A percentile compares a stretch with the other conserved stretches of the same genome.
Evolutionary conservation across 2,888 invertebrate species (phyloP).

Genomic region (Ecdyonurus torrentis): DNA sequence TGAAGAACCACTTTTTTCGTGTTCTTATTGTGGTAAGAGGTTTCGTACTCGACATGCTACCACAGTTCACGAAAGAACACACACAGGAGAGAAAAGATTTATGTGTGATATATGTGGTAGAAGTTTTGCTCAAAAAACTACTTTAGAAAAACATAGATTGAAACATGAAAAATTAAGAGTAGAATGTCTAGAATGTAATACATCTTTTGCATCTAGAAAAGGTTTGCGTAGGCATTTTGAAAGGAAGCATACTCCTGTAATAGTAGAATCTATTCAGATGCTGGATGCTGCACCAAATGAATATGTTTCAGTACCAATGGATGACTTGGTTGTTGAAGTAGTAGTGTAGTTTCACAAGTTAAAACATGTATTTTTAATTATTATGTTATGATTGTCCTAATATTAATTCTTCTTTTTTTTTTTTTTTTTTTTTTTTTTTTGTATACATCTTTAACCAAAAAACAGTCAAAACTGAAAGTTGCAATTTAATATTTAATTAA

Average conservation of each 20-base stretch:
- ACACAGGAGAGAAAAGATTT: conserved; percentile 1
- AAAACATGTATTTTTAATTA: no score
- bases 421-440: no score
- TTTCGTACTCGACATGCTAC: conserved; percentile 1
- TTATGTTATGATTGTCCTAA: no score
- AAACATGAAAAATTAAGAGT: neutral
- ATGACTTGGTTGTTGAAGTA: neutral
- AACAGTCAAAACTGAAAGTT: no score
- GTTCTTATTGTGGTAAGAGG: neutral
- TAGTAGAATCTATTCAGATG: neutral
- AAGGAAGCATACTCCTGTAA: neutral
- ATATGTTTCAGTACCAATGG: no score
- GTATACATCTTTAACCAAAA: no score
- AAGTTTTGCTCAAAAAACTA: neutral
- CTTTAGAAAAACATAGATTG: neutral
- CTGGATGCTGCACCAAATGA: neutral
- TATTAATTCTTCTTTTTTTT: no score
- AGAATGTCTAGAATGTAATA: neutral
- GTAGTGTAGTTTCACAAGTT: neutral
- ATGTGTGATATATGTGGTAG: neutral
- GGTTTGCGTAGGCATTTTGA: neutral
- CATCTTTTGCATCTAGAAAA: neutral
- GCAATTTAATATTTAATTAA: no score
- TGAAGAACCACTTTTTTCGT: neutral
- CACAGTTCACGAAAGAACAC: neutral